phyloP scores from a whole-genome alignment of 2,888 invertebrate species.

The Polydrusus tereticollis region DNA sequence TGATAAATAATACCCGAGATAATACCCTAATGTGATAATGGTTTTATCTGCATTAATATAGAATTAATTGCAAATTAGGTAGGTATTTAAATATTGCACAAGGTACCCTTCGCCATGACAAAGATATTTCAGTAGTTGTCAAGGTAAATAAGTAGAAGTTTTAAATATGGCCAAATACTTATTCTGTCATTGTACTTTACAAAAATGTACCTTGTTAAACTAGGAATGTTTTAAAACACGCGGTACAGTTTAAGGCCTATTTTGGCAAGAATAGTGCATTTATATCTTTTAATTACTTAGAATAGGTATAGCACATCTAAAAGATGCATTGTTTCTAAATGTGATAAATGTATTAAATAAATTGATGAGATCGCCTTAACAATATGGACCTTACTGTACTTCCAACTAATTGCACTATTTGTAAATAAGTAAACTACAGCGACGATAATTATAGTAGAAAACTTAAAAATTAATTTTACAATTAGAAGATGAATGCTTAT shows the following conservation, averaged over 20 bases:
- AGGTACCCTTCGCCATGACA: constrained; percentile 29
- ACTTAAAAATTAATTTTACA: constrained; percentile 30
- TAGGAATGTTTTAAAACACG: background rate
- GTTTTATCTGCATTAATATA: background rate
- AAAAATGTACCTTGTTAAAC: background rate
- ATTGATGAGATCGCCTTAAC: constrained; percentile 39
- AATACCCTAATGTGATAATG: background rate
- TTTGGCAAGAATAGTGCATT: background rate
- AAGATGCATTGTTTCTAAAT: constrained; percentile 6
- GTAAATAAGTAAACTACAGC: constrained; percentile 28
- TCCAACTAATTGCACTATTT: constrained; percentile 34
- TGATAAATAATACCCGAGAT: background rate
- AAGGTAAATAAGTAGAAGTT: constrained; percentile 19
- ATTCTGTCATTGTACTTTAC: constrained; percentile 23
- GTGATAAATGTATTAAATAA: constrained; percentile 12
- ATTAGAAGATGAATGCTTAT: constrained; percentile 27
- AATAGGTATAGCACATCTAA: constrained; percentile 17
- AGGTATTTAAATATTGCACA: constrained; percentile 20
- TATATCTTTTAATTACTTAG: constrained; percentile 4
- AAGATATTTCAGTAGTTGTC: constrained; percentile 10
- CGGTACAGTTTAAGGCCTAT: constrained; percentile 10
- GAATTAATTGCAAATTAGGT: background rate
- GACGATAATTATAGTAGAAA: constrained; percentile 28
- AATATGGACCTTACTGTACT: constrained; percentile 39
- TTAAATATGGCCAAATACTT: constrained; percentile 45